Evolutionary conservation across 2,797 vertebrate genomes (phyloP).

Genomic region (Clarias laeviceps): DNA sequence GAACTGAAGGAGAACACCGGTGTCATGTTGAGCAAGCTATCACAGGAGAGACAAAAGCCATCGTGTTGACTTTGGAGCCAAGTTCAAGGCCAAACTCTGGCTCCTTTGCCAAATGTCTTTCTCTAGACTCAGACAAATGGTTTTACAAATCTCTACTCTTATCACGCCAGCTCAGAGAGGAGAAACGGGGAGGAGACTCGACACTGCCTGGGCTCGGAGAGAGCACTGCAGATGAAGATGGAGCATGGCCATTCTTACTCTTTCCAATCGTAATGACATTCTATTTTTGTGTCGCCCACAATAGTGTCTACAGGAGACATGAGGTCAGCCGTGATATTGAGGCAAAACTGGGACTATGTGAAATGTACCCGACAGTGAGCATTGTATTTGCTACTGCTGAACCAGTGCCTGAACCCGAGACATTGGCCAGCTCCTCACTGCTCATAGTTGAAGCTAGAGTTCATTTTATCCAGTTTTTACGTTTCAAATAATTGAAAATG

Average conservation of each 20-base stretch:
- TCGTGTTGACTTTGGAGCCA: slow-evolving; percentile 72
- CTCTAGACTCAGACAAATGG: slow-evolving; percentile 66
- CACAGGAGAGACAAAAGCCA: slow-evolving; percentile 63
- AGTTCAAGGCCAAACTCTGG: slow-evolving; percentile 72
- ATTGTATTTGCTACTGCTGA: slow-evolving; percentile 39
- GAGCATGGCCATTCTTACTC: slow-evolving; percentile 66
- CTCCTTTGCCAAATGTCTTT: slow-evolving; percentile 69
- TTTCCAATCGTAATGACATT: slow-evolving; percentile 69
- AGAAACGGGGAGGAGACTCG: slow-evolving; percentile 60
- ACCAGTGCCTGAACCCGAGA: slow-evolving; percentile 20
- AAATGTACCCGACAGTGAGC: slow-evolving; percentile 58
- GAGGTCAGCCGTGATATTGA: slow-evolving; percentile 62
- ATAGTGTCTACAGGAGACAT: slow-evolving; percentile 61
- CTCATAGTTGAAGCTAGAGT: neutral
- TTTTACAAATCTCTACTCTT: slow-evolving; percentile 68
- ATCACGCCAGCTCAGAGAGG: slow-evolving; percentile 55
- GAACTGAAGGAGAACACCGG: neutral
- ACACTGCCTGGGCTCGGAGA: slow-evolving; percentile 54
- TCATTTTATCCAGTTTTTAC: neutral
- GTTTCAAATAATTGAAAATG: neutral
- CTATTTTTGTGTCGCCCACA: slow-evolving; percentile 64
- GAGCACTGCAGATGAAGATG: slow-evolving; percentile 68
- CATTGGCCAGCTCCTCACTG: neutral
- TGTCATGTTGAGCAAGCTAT: slow-evolving; percentile 47
- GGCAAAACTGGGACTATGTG: slow-evolving; percentile 43